Evolutionary conservation across 2,113 vertebrate genomes (phyloP).

Genomic region (Hassar affinis): DNA sequence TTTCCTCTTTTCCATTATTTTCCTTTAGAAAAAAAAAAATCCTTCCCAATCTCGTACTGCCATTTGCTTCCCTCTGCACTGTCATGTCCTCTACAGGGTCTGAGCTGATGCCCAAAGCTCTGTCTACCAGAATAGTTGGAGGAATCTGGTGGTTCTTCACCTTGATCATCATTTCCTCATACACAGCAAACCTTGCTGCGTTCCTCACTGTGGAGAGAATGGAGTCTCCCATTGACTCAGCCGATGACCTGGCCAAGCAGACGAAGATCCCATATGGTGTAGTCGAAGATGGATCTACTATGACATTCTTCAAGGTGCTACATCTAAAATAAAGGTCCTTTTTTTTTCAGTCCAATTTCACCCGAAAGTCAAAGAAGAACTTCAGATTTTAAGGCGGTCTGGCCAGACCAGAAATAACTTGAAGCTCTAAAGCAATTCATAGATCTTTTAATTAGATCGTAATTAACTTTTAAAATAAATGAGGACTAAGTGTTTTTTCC

Average conservation of each 20-base stretch:
- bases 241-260: constrained; percentile 96
- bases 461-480: neutral
- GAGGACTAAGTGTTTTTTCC: neutral
- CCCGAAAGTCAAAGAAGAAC: too few relatives aligned
- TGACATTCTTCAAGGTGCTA: constrained; percentile 97
- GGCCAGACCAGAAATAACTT: neutral
- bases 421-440: neutral
- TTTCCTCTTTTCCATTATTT: neutral
- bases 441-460: neutral
- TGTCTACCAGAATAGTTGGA: constrained; percentile 97
- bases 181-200: constrained; percentile 96
- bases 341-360: neutral
- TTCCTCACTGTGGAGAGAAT: constrained; percentile 99
- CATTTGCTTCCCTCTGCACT: constrained; percentile 52
- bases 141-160: constrained; percentile 99
- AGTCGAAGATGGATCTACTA: constrained; percentile 92
- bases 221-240: constrained; percentile 98
- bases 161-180: constrained; percentile 99
- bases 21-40: too few relatives aligned
- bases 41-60: neutral
- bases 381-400: neutral
- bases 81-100: constrained; percentile 84
- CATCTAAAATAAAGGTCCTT: neutral
- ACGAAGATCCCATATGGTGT: constrained; percentile 97
- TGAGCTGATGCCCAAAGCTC: constrained; percentile 98